These are phyloP conservation scores for Sphaerodactylus townsendi DNA, from an alignment of 2,113 vertebrate species.

Conservation along the genomic window DNA sequence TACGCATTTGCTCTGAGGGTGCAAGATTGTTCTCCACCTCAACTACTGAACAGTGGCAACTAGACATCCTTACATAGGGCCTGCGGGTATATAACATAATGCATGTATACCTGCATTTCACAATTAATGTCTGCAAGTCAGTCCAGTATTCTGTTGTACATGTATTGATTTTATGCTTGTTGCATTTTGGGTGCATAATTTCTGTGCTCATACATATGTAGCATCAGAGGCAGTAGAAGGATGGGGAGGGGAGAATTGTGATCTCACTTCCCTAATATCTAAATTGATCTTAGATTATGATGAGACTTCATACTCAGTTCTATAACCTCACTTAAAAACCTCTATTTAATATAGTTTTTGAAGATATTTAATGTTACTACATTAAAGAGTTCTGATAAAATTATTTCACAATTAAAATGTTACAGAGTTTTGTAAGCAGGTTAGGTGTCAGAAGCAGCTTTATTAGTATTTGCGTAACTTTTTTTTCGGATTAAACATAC, in stretches of 20 bases:
- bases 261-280: neutral
- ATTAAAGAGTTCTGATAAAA: neutral
- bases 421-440: neutral
- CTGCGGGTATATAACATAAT: neutral
- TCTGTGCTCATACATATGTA: neutral
- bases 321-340: no score
- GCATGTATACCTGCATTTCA: neutral
- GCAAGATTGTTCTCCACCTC: neutral
- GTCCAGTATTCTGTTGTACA: neutral
- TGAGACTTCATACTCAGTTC: neutral
- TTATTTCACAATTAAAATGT: neutral
- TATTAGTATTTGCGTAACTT: conserved; percentile 52
- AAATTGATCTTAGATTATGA: neutral
- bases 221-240: no score
- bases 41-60: neutral
- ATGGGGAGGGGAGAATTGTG: no score
- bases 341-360: neutral
- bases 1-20: neutral
- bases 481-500: conserved; percentile 60
- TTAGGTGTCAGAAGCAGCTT: neutral
- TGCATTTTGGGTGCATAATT: neutral
- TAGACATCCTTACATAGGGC: neutral
- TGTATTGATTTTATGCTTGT: neutral
- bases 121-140: neutral
- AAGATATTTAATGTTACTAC: no score